phyloP scores from a whole-genome alignment of 1,140 invertebrate species.

The Eupristina koningsbergeri region DNA sequence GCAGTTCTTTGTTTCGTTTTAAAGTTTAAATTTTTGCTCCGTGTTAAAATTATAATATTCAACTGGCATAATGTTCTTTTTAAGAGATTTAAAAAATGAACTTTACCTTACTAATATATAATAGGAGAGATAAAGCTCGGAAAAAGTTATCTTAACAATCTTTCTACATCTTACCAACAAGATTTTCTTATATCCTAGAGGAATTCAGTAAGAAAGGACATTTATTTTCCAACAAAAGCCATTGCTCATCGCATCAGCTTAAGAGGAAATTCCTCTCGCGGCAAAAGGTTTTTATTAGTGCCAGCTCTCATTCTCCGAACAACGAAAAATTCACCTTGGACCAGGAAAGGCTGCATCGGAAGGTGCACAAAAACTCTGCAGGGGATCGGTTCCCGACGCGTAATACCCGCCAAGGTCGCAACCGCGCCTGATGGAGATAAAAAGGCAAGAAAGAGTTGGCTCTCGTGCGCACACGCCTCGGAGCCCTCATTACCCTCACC shows the following conservation, averaged over 20 bases:
- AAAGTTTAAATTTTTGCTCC: not conserved
- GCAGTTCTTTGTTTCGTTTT: not conserved
- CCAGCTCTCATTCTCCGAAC: not conserved
- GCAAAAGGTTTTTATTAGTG: not conserved
- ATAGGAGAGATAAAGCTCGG: not conserved
- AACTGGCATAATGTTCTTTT: not conserved
- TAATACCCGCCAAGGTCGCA: slow-evolving; percentile 53
- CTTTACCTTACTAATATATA: not conserved
- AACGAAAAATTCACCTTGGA: not conserved
- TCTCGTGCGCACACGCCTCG: slow-evolving; percentile 51
- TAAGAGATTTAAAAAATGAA: not conserved
- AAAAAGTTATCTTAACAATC: not conserved
- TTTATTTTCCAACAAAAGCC: not conserved
- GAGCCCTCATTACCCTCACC: slow-evolving; percentile 58
- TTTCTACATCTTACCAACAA: not conserved
- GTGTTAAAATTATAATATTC: no score
- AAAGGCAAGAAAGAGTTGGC: slow-evolving; percentile 1
- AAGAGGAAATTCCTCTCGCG: not conserved
- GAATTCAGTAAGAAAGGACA: not conserved
- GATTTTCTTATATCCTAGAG: not conserved
- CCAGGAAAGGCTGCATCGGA: not conserved
- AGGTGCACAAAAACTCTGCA: not conserved
- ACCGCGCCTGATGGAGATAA: slow-evolving; percentile 49
- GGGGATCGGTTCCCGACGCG: not conserved
- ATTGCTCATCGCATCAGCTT: not conserved